phyloP scores from a whole-genome alignment of 2,888 invertebrate genomes.

The Lasioglossum oenotherae region DNA sequence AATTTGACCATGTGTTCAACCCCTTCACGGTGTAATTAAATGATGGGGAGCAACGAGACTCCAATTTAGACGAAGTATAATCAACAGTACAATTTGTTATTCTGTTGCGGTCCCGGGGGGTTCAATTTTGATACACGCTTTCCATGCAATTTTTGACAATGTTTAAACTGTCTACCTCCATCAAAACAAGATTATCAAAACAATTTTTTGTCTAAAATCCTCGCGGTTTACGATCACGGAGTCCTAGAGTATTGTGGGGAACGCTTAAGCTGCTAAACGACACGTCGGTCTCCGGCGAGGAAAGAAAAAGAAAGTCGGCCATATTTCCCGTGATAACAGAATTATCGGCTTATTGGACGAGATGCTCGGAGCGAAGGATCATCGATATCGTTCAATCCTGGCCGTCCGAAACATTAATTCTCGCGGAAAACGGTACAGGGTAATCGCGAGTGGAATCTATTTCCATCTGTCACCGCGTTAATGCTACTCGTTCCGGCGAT shows the following conservation, averaged over 20 bases:
- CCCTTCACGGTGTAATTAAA: conserved; percentile 37
- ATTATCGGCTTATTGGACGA: background rate
- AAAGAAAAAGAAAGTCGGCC: background rate
- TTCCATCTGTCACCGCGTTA: conserved; percentile 51
- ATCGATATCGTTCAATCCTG: conserved; percentile 11
- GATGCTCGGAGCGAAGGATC: conserved; percentile 7
- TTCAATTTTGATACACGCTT: background rate
- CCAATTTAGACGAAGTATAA: background rate
- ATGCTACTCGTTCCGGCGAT: conserved; percentile 40
- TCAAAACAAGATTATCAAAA: too few species aligned
- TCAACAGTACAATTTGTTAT: conserved; percentile 1
- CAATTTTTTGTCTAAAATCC: too few species aligned
- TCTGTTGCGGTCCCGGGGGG: background rate
- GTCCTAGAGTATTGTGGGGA: background rate
- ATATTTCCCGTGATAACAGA: background rate
- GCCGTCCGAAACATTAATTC: conserved; percentile 10
- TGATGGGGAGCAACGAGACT: conserved; percentile 19
- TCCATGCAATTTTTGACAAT: background rate
- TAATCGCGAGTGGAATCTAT: conserved; percentile 50
- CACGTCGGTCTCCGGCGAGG: background rate
- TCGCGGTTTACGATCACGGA: background rate
- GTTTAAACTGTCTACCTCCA: background rate
- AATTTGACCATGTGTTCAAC: background rate
- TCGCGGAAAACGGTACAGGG: conserved; percentile 48
- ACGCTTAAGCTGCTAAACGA: background rate